phyloP scores from a whole-genome alignment of 2,888 invertebrate species.

The Aspidiotus rigidus region DNA sequence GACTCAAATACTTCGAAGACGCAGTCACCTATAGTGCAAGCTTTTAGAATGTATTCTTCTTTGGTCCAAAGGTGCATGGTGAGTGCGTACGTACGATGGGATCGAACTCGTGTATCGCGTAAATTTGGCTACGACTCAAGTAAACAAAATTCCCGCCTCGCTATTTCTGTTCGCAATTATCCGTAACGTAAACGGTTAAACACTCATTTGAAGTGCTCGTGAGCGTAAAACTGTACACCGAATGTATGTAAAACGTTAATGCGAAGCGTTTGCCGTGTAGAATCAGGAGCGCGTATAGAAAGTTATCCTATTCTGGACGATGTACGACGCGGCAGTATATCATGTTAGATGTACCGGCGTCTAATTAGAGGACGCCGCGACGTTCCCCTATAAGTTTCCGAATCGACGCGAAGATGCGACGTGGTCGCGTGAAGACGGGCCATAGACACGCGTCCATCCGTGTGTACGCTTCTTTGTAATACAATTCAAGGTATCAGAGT shows the following conservation, averaged over 20 bases:
- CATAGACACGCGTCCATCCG: slow-evolving; percentile 17
- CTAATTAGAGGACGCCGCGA: slow-evolving; percentile 32
- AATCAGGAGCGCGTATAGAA: too few relatives aligned
- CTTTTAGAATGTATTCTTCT: too few relatives aligned
- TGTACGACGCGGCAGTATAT: slow-evolving; percentile 10
- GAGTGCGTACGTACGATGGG: too few relatives aligned
- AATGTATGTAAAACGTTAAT: not conserved
- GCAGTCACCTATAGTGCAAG: too few relatives aligned
- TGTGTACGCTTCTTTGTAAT: slow-evolving; percentile 22
- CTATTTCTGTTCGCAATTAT: slow-evolving; percentile 31
- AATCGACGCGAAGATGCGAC: not conserved
- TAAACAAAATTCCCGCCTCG: slow-evolving; percentile 18
- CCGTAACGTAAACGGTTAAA: slow-evolving; percentile 32
- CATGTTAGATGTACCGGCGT: slow-evolving; percentile 30
- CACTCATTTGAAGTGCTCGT: slow-evolving; percentile 31
- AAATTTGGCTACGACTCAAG: slow-evolving; percentile 1
- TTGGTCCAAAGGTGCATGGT: too few relatives aligned
- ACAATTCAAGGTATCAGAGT: slow-evolving; percentile 7
- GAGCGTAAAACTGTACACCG: slow-evolving; percentile 19
- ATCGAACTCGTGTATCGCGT: not conserved
- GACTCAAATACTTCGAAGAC: too few relatives aligned
- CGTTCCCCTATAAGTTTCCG: slow-evolving; percentile 11
- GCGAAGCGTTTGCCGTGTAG: too few relatives aligned
- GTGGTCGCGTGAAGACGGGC: too few relatives aligned
- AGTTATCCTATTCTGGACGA: not conserved